Base-by-base conservation (phyloP, 2,888 invertebrate genomes). In the Drosophila borealis region DNA sequence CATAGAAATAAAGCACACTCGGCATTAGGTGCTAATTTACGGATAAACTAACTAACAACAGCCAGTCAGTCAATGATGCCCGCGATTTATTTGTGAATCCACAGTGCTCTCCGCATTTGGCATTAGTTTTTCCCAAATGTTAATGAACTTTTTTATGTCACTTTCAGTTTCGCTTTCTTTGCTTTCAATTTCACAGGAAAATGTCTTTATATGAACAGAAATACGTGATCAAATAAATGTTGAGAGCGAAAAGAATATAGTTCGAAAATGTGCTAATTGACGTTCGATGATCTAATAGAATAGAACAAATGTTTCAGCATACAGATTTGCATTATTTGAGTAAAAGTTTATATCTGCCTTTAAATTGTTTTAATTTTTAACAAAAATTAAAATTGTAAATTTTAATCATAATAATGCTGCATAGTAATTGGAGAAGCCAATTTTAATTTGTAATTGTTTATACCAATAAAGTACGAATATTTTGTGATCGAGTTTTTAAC, bases 11-110 rank as follows among this genome's bases (percentile, higher is more conserved):
- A 29, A 8, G 29, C 19, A 13, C 48, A 10, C 61, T n/a, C 25
- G 45, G 21, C 21, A 42, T 42, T 14, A 80, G 80, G 85, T 89
- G 88, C 54, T 88, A 88, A 88, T 89, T 89, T 33, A 55, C 25
- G 44, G 64, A 69, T 39, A 64, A 60, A 37, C 56, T 64, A 46
- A 41, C 14, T 48, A 42, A 34, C 51, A 39, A 63, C 34, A 45
- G 42, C 48, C 39, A 41, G 39, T 34, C 39, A 41, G 39, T 34
- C 68, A 73, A 63, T 53, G 68, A 78, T 50, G 55, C 57, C 19
- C 14, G 44, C 29, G 46, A 61, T 48, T 17, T 29, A 33, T 11
- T 19, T n/a, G 37, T 57, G 14, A n/a, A 13, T 45, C 0, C 21
- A 14, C 4, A 1, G 9, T 29, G 25, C 39, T 39, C 34, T 13